phyloP scores from a whole-genome alignment of 2,113 vertebrate species.

The Siniperca knerii region DNA sequence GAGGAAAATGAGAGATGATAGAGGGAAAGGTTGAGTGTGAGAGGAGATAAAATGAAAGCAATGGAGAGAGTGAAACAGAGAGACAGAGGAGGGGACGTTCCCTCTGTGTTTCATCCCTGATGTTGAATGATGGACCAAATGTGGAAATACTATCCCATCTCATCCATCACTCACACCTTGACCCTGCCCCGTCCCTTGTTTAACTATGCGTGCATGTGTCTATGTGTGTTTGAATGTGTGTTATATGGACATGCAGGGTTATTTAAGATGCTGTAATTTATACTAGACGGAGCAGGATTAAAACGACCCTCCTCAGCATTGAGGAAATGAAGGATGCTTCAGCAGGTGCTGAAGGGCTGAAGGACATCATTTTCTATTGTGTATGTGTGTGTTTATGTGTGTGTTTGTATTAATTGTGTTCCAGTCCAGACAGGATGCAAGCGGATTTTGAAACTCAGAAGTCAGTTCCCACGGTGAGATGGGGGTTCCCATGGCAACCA shows the following conservation, averaged over 20 bases:
- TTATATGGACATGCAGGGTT: conserved; percentile 12
- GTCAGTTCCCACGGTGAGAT: conserved; percentile 84
- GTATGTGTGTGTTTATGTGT: conserved; percentile 38
- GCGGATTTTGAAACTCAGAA: conserved; percentile 77
- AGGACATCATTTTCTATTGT: conserved; percentile 32
- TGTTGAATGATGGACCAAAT: conserved; percentile 70
- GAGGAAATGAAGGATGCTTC: conserved; percentile 34
- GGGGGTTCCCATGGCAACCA: conserved; percentile 83
- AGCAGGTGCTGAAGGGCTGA: conserved; percentile 19
- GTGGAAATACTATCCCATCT: conserved; percentile 57
- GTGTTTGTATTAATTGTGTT: conserved; percentile 67
- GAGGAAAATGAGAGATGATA: conserved; percentile 67
- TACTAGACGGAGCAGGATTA: conserved; percentile 28
- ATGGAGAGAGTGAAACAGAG: conserved; percentile 30
- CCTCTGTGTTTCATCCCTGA: conserved; percentile 49
- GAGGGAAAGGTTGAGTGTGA: conserved; percentile 57
- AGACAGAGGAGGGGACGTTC: conserved; percentile 48
- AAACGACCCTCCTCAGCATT: conserved; percentile 20
- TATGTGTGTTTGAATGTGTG: not conserved
- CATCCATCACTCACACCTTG: conserved; percentile 76
- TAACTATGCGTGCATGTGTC: conserved; percentile 21
- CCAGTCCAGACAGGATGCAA: conserved; percentile 78
- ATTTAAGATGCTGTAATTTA: conserved; percentile 44
- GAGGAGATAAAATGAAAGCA: conserved; percentile 47
- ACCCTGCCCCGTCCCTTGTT: conserved; percentile 52